Conservation (phyloP, 2,113 vertebrate species). For the Seriola quinqueradiata region DNA sequence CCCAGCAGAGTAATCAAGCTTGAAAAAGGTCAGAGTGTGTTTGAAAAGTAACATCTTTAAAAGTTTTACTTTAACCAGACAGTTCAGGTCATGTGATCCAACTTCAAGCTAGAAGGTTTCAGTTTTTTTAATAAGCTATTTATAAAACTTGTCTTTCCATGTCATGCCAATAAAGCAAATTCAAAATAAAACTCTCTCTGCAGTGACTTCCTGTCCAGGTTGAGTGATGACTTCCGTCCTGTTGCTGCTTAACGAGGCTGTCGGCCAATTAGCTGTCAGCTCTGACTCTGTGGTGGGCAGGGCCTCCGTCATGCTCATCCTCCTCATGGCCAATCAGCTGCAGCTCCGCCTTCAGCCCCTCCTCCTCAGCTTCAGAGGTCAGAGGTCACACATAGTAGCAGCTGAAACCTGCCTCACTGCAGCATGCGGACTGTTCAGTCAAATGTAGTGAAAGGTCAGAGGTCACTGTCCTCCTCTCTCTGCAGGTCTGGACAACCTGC, state of each 20-base stretch:
- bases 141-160: too few relatives aligned
- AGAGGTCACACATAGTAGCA: slow-evolving; percentile 32
- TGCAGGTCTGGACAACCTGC: slow-evolving; percentile 88
- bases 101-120: too few relatives aligned
- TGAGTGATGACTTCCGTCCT: slow-evolving; percentile 82
- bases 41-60: too few relatives aligned
- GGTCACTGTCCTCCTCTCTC: not conserved
- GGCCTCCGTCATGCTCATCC: slow-evolving; percentile 86
- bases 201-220: slow-evolving; percentile 85
- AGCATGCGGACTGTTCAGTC: not conserved
- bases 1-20: too few relatives aligned
- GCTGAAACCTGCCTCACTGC: not conserved
- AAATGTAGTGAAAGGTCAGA: not conserved
- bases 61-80: too few relatives aligned
- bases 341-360: slow-evolving; percentile 81
- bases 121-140: too few relatives aligned
- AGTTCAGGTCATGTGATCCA: too few relatives aligned
- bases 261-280: slow-evolving; percentile 91
- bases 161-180: too few relatives aligned
- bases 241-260: slow-evolving; percentile 90
- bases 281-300: slow-evolving; percentile 86
- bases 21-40: too few relatives aligned
- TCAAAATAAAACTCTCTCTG: not conserved
- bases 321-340: slow-evolving; percentile 84
- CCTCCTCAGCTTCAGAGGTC: slow-evolving; percentile 90